phyloP scores from a whole-genome alignment of 2,113 vertebrate genomes.

The Cinclus mexicanus region DNA sequence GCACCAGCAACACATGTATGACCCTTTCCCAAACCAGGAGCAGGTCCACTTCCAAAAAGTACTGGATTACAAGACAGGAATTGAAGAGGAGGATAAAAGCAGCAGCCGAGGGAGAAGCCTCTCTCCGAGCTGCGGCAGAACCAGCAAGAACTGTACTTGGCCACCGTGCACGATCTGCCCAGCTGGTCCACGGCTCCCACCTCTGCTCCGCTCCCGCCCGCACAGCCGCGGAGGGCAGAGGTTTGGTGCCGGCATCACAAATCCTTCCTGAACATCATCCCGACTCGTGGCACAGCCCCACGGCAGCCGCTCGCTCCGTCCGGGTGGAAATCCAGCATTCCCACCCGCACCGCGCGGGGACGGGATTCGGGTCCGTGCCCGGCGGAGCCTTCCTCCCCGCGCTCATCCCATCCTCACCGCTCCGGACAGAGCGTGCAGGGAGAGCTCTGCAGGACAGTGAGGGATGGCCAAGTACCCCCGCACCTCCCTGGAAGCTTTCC shows the following conservation, averaged over 20 bases:
- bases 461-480: not conserved
- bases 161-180: not conserved
- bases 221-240: not conserved
- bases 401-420: not conserved
- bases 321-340: not conserved
- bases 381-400: not conserved
- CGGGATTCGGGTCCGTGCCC: not conserved
- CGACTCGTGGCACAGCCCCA: accelerated
- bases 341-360: accelerated
- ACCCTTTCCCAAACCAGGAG: not conserved
- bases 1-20: accelerated
- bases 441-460: not conserved
- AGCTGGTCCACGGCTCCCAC: not conserved
- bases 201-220: not conserved
- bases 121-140: not conserved
- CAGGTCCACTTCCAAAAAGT: not conserved
- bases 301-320: not conserved
- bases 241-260: not conserved
- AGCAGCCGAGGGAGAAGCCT: not conserved
- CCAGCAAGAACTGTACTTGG: not conserved
- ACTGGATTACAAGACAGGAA: not conserved
- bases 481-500: not conserved
- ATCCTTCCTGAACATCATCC: not conserved
- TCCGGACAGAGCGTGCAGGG: not conserved
- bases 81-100: not conserved